These are phyloP conservation scores for Thymallus thymallus DNA, from an alignment of 2,113 vertebrate genomes.

Conservation along the genomic window DNA sequence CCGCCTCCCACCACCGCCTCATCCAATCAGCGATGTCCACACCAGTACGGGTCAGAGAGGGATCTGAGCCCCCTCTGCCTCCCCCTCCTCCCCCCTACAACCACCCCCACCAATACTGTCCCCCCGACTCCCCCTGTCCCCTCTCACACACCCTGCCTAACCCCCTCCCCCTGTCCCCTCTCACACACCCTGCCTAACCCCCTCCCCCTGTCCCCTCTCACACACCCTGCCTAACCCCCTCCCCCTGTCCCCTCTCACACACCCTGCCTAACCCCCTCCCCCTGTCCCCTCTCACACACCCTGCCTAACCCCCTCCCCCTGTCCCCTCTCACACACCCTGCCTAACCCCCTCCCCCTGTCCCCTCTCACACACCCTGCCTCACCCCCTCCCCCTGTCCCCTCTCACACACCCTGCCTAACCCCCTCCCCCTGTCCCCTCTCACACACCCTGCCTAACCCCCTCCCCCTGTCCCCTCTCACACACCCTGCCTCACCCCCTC, in stretches of 20 bases:
- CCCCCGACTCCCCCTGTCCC: slow-evolving; percentile 86
- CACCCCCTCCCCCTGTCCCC: slow-evolving; percentile 63
- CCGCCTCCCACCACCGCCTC: slow-evolving; percentile 82
- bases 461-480: too few relatives aligned
- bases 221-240: slow-evolving; percentile 69
- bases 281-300: too few relatives aligned
- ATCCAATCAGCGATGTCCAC: slow-evolving; percentile 88
- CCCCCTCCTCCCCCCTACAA: slow-evolving; percentile 95
- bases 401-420: slow-evolving; percentile 71
- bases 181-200: slow-evolving; percentile 71
- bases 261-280: slow-evolving; percentile 68
- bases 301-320: slow-evolving; percentile 68
- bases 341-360: slow-evolving; percentile 67
- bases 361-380: slow-evolving; percentile 73
- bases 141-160: slow-evolving; percentile 71
- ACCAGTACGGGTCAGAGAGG: slow-evolving; percentile 79
- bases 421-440: too few relatives aligned
- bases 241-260: too few relatives aligned
- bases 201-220: too few relatives aligned
- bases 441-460: slow-evolving; percentile 69
- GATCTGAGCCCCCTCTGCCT: slow-evolving; percentile 88
- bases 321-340: slow-evolving; percentile 72
- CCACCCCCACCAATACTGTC: slow-evolving; percentile 94
- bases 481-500: slow-evolving; percentile 67
- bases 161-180: too few relatives aligned